Evolutionary conservation across 2,113 vertebrate genomes (phyloP), one percentile per base, ranked within the genome.

Genomic region (Chitala chitala): DNA sequence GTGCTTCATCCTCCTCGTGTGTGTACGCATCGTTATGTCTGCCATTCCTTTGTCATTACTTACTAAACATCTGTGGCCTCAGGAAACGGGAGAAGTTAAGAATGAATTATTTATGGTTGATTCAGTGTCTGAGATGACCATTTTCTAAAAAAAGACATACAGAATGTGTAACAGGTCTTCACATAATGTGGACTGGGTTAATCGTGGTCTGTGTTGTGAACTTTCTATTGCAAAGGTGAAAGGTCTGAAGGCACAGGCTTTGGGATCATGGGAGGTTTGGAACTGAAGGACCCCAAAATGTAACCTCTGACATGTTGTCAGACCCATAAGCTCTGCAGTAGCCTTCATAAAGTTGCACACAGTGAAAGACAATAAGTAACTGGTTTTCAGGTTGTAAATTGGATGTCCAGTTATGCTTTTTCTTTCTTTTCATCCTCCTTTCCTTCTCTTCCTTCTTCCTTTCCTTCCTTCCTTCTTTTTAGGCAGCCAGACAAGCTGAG

Each of bases 401-500:
- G 33, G 17, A 2, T 33, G 1, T 4, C 38, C 2, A 1, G 26
- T 26, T 31, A 29, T 4, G 6, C 58, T 31, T 15, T 33, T 17
- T 8, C 6, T 5, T 7, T 0, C 1, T 2, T 6, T 20, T 6
- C 58, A 61, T 26, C 38, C 17, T 20, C 4, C 2, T 7, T 31
- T 3, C 31, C n/a, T 29, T 29, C 17, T 38, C 29, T 20, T 38
- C n/a, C 5, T 9, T 1, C 10, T 26, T 36, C 33, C 6, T 10
- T 3, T 66, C n/a, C 9, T 44, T 48, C 26, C 33, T 22, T 48
- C 64, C 3, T 1, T 0, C 24, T 12, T 44, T 78, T 26, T 72
- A 96, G 94, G 94, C 94, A 95, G 78, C 94, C 94, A 0, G 93
- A 96, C 86, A 96, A 95, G 80, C 83, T 96, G 78, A 87, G 93